Percentiles rank a stretch among this genome's conserved stretches.
These are phyloP conservation scores for Muricea muricata DNA, from an alignment of 92 coral and sea anemone species.

Conservation along the genomic window DNA sequence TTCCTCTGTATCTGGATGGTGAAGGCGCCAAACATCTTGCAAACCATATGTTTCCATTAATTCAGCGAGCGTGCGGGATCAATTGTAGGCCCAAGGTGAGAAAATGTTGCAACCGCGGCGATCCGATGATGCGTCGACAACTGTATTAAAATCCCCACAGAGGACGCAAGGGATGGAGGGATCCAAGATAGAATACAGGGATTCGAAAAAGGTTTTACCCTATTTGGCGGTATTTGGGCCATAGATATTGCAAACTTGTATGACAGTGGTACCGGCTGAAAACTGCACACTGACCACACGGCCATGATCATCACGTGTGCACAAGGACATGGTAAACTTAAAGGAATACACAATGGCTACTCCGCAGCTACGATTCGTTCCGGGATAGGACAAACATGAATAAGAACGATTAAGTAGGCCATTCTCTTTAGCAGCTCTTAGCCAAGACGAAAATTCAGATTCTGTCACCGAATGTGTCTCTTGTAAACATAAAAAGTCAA, in stretches of 20 bases:
- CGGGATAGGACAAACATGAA: constrained; percentile 7
- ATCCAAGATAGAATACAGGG: background rate
- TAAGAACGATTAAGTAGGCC: no score
- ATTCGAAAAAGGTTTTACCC: constrained; percentile 24
- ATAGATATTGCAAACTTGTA: constrained; percentile 11
- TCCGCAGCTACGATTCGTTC: constrained; percentile 16
- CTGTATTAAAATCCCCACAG: constrained; percentile 12
- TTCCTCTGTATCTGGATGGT: background rate
- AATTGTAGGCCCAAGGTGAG: constrained; percentile 35
- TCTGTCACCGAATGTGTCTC: constrained; percentile 49
- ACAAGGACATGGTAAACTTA: background rate
- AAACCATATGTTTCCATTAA: background rate
- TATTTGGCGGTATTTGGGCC: constrained; percentile 14
- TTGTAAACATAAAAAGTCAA: constrained; percentile 34
- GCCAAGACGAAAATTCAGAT: background rate
- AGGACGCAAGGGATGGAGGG: background rate
- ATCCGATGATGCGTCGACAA: background rate
- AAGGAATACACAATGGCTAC: constrained; percentile 17
- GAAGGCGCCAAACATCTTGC: constrained; percentile 49
- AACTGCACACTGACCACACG: constrained; percentile 31
- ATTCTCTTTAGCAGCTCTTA: no score
- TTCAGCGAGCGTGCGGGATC: background rate
- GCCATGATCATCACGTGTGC: background rate
- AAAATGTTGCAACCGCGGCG: background rate
- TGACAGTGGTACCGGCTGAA: background rate